Conservation (phyloP, 1,140 invertebrate species). For the Scaptomyza pallida region DNA sequence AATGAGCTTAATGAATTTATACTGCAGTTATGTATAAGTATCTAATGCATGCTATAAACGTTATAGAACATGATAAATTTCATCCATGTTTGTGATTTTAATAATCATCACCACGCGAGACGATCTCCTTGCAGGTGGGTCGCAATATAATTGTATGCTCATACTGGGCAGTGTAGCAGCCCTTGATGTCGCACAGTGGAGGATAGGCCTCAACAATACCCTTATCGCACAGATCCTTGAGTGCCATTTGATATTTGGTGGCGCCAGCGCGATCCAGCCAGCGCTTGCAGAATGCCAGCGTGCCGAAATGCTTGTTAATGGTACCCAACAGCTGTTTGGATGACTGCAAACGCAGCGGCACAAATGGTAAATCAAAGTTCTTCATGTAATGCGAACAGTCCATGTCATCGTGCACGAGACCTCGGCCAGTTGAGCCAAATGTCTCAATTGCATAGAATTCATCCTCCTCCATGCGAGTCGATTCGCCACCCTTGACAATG, state of each 20-base stretch:
- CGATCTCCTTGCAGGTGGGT: constrained; percentile 99
- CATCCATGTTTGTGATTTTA: constrained; percentile 84
- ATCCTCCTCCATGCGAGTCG: constrained; percentile 99
- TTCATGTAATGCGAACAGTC: constrained; percentile 99
- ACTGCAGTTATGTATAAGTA: constrained; percentile 32
- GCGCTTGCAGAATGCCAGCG: constrained; percentile 98
- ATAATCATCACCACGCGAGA: constrained; percentile 98
- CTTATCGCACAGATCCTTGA: constrained; percentile 99
- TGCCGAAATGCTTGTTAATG: constrained; percentile 99
- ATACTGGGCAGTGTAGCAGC: constrained; percentile 99
- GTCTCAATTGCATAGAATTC: constrained; percentile 99
- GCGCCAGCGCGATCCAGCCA: constrained; percentile 99
- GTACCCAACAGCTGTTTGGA: constrained; percentile 96
- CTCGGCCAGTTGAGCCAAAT: constrained; percentile 98
- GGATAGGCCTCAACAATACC: constrained; percentile 98
- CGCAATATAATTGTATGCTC: constrained; percentile 99
- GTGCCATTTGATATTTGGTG: constrained; percentile 98
- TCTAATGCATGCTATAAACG: constrained; percentile 45
- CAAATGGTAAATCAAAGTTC: constrained; percentile 97
- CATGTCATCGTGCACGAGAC: constrained; percentile 99
- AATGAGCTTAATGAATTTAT: constrained; percentile 67
- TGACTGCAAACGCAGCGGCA: constrained; percentile 94
- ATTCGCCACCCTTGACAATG: constrained; percentile 99
- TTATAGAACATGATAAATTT: constrained; percentile 18
- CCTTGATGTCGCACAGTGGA: constrained; percentile 98